Conservation (phyloP, 2,888 invertebrate genomes). For the Rhamnusium bicolor region DNA sequence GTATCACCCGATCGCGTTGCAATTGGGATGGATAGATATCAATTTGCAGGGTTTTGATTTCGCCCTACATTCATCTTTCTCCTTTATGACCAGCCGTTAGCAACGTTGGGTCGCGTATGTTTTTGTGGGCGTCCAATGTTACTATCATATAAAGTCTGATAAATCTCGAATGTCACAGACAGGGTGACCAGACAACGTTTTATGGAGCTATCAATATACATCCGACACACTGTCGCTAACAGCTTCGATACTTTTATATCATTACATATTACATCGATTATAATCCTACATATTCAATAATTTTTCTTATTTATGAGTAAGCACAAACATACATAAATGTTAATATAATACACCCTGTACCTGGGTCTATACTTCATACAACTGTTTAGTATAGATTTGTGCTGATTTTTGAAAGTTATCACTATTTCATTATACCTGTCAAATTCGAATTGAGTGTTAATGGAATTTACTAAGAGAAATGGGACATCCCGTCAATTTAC, state of each 20-base stretch:
- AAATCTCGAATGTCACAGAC: slow-evolving; percentile 69
- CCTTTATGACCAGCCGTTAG: slow-evolving; percentile 12
- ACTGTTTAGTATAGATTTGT: too few species aligned
- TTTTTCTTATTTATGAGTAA: neutral
- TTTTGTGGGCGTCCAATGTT: slow-evolving; percentile 64
- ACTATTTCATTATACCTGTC: too few species aligned
- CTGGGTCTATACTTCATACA: neutral
- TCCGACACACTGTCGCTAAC: slow-evolving; percentile 69
- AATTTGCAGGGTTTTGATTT: neutral
- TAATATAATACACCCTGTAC: neutral
- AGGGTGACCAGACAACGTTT: slow-evolving; percentile 68
- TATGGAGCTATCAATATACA: slow-evolving; percentile 70
- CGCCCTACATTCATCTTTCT: slow-evolving; percentile 23
- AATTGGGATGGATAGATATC: neutral
- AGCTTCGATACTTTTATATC: slow-evolving; percentile 46
- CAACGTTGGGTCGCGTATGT: slow-evolving; percentile 49
- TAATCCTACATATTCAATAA: slow-evolving; percentile 25
- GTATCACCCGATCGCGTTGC: neutral
- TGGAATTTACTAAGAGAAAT: too few species aligned
- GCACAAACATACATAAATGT: neutral
- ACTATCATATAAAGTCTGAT: slow-evolving; percentile 66
- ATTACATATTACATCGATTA: slow-evolving; percentile 24
- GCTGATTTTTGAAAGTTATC: too few species aligned
- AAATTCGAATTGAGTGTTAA: too few species aligned
- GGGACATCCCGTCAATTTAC: too few species aligned